Evolutionary conservation across 2,797 vertebrate genomes (phyloP), one percentile per base, ranked within the genome.

Genomic region (Macropodus opercularis): DNA sequence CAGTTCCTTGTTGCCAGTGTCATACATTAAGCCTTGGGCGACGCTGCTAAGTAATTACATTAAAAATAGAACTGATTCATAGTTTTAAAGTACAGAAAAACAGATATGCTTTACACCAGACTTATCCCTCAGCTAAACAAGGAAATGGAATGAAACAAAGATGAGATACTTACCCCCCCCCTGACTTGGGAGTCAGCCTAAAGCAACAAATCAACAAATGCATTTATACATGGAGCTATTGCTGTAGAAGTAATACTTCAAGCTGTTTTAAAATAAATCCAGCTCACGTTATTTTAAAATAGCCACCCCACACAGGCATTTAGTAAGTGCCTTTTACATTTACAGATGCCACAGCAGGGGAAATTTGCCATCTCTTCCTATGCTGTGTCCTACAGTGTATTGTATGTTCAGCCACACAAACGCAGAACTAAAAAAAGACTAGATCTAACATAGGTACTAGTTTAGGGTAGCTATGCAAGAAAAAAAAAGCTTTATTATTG

Each of bases 311-410:
- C 72, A 59, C 17, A 62, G 18, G 58, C 62, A 18, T 21, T 69
- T 70, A 75, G 76, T 75, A 56, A 73, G 47, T 2, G 32, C 5
- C 32, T 62, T 67, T 15, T 75, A 53, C 76, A 82, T 82, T 77
- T 81, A 60, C 43, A 69, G 75, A 46, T 44, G 34, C 27, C 24
- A 49, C 47, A 41, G 70, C 58, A 22, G 48, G 51, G 50, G 52
- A 69, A 76, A 67, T 39, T 29, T 63, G 61, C 24, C 19, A 41
- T 48, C 52, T 53, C 41, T 40, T 58, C 27, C 14, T 3, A 0
- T 59, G 44, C 67, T 69, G 57, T 27, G 60, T 46, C 58, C 21
- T 27, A 34, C 26, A 44, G 27, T 14, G 11, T 18, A n/a, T n/a
- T 35, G 12, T 24, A n/a, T 62, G 5, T 59, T 69, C 5, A 15